Evolutionary conservation across 2,113 vertebrate species (phyloP), one percentile per base, ranked within the genome.

Genomic region (Lepisosteus osseus): DNA sequence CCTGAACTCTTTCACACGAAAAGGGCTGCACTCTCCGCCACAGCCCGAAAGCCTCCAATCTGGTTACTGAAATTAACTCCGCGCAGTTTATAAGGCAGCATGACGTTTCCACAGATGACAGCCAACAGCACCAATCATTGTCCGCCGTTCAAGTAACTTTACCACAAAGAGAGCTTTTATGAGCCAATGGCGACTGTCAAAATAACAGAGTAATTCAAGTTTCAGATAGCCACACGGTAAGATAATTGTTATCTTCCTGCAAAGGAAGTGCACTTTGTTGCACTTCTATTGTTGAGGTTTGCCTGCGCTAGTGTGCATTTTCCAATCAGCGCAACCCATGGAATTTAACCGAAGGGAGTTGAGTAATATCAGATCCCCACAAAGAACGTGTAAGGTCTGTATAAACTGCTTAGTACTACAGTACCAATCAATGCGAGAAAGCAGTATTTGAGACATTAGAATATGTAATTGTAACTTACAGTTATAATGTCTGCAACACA

Each of bases 71-170:
- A 63, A 56, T 13, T 14, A 11, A 64, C 45, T 62, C 8, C n/a
- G 47, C 43, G 43, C 17, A 57, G 61, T 72, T 65, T 76, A 72
- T 76, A 71, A 62, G 41, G n/a, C n/a, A 43, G 13, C 0, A 65
- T 72, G 74, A 76, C 67, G 67, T 67, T 17, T 47, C 3, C 12
- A 1, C 9, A 54, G 57, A 57, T 65, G 69, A 74, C 76, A 68
- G 65, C 44, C 61, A 61, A 74, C 72, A 65, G 54, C 29, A 45
- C 72, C 76, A 71, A 74, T 74, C 72, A 71, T 63, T 51, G 15
- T 51, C n/a, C 75, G 54, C 9, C 40, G 47, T 45, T 54, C 5
- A 63, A 5, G 41, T 56, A 54, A 70, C n/a, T 55, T 61, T n/a
- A 29, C 4, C 5, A 14, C 15, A 17, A 45, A 3, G 64, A 67